Conservation (phyloP, 2,113 vertebrate species). For the Dicaeum eximium region DNA sequence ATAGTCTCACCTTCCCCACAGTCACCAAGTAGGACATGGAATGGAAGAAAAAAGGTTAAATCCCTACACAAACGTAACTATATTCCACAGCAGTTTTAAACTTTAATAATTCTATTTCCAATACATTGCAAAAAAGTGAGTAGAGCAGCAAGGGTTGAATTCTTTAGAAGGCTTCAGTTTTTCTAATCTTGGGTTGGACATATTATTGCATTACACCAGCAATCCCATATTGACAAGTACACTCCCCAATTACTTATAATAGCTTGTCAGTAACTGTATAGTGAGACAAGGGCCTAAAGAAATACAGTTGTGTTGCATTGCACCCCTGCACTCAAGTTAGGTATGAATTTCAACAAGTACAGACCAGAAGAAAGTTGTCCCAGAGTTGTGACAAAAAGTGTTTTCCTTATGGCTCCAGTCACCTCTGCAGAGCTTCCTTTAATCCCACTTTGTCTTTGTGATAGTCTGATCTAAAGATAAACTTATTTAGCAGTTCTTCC, state of each 20-base stretch:
- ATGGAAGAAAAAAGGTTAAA: not conserved
- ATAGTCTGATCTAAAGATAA: not conserved
- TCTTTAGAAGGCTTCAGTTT: not conserved
- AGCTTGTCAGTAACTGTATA: not conserved
- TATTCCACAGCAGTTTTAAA: not conserved
- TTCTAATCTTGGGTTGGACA: not conserved
- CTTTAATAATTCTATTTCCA: not conserved
- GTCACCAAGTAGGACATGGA: not conserved
- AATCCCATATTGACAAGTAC: not conserved
- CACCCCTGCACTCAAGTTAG: not conserved
- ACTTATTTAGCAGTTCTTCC: not conserved
- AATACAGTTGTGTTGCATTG: not conserved
- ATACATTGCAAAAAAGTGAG: not conserved
- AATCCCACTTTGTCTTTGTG: not conserved
- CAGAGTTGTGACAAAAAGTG: not conserved
- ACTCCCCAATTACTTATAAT: not conserved
- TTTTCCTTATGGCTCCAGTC: not conserved
- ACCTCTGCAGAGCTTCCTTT: not conserved
- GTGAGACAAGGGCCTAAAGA: not conserved
- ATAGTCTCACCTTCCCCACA: not conserved
- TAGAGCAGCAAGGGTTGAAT: not conserved
- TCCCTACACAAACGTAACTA: not conserved
- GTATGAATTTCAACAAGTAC: not conserved
- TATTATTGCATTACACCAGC: not conserved
- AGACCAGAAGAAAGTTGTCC: rapidly evolving